Percentiles rank a stretch among this genome's conserved stretches.
phyloP scores from a whole-genome alignment of 2,113 vertebrate genomes.

The Corythaixoides concolor region DNA sequence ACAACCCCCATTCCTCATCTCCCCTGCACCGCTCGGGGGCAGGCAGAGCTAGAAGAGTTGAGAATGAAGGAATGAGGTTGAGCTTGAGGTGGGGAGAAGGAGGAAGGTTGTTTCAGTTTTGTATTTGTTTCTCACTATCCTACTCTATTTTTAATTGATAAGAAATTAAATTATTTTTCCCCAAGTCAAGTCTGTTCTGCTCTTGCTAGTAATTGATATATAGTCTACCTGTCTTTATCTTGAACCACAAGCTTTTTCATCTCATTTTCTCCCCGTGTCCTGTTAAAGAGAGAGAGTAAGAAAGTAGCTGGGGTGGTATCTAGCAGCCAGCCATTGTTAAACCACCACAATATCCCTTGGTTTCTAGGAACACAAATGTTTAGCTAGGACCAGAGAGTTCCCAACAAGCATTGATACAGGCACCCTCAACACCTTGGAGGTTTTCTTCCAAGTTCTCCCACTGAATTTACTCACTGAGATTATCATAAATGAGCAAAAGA shows the following conservation, averaged over 20 bases:
- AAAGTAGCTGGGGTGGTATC: not conserved
- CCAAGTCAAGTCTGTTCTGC: not conserved
- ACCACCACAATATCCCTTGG: not conserved
- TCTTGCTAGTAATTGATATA: not conserved
- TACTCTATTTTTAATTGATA: not conserved
- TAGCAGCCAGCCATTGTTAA: not conserved
- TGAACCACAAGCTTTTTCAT: not conserved
- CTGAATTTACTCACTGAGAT: not conserved
- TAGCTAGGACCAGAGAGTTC: not conserved
- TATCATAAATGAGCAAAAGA: not conserved
- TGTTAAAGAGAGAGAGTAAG: not conserved
- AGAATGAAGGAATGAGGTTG: not conserved
- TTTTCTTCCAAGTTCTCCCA: not conserved
- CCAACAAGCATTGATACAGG: not conserved
- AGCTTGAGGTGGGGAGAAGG: not conserved
- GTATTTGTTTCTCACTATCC: not conserved
- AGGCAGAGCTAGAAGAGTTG: not conserved
- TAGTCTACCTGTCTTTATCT: not conserved
- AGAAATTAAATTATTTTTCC: not conserved
- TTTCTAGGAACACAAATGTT: not conserved
- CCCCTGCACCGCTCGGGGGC: rapidly evolving
- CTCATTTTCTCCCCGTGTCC: not conserved
- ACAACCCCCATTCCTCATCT: not conserved
- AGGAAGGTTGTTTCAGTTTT: not conserved
- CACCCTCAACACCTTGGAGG: not conserved